Evolutionary conservation across 2,113 vertebrate species (phyloP), one percentile per base, ranked within the genome.

Genomic region (Nymphicus hollandicus): DNA sequence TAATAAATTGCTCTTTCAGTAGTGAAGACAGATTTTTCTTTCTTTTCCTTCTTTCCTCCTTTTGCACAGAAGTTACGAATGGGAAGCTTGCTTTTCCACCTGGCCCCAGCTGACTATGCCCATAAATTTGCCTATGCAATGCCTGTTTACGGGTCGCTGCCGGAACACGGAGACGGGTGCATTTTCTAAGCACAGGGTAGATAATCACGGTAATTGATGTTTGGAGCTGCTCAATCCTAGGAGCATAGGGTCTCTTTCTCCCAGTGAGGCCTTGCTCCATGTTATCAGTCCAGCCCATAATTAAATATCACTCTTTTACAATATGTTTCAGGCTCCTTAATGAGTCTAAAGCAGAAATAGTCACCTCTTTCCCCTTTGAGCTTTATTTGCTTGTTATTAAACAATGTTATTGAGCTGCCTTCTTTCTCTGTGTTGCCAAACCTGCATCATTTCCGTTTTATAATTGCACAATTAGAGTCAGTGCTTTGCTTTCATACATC

Each of bases 391-490:
- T 98, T 98, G 98, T 98, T 98, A 98, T 98, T 98, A 98, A 98
- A 98, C 98, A 98, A 98, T 98, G 98, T 98, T 98, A 98, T 98
- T 97, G 97, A 98, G 98, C 98, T 98, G 96, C 98, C 97, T 98
- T 97, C 97, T 97, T 98, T 98, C 98, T 98, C 97, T 97, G 93
- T 96, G 97, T 98, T 98, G 98, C 98, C 98, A 98, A 98, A 98
- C 98, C 98, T 98, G 97, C 97, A 98, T 98, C 97, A 98, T 99
- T 99, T 99, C 98, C 98, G 98, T 98, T 99, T 99, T 99, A 98
- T 99, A 99, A 99, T 99, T 99, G 98, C 98, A 97, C 99, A 99
- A 99, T 99, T 99, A 99, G 99, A 99, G 98, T 98, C 98, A 98
- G 98, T 95, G 98, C 98, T 98, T 97, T 98, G 98, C 98, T 99